Percentiles rank a stretch among this genome's conserved stretches.
phyloP scores from a whole-genome alignment of 2,113 vertebrate genomes.

The Ictidomys tridecemlineatus region DNA sequence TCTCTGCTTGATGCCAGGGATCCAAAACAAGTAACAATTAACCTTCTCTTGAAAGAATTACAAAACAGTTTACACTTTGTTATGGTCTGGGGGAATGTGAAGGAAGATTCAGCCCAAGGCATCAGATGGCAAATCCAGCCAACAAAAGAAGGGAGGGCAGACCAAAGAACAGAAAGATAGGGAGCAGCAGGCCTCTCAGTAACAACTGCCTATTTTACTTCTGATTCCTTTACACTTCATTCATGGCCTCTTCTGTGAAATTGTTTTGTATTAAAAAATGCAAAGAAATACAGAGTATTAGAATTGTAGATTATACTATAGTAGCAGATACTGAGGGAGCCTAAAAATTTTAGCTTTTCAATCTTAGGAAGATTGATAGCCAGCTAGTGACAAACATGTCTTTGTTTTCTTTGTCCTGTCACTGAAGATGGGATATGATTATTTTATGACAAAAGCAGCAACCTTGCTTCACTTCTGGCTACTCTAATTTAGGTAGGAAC shows the following conservation, averaged over 20 bases:
- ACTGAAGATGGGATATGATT: constrained; percentile 27
- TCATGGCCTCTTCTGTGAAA: background rate
- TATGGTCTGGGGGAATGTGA: background rate
- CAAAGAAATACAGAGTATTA: background rate
- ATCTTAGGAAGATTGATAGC: background rate
- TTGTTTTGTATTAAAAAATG: background rate
- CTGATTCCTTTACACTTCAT: background rate
- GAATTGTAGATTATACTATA: background rate
- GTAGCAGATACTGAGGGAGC: background rate
- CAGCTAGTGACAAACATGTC: background rate
- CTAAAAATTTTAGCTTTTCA: background rate
- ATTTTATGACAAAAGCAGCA: constrained; percentile 42
- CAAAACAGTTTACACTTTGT: fast-evolving
- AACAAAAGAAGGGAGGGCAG: background rate
- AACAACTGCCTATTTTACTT: background rate
- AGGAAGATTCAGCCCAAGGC: background rate
- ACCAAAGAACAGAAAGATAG: background rate
- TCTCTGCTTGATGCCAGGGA: background rate
- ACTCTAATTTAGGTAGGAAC: constrained; percentile 31
- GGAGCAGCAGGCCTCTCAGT: background rate
- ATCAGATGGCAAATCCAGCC: background rate
- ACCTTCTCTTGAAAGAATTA: background rate
- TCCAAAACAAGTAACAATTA: background rate
- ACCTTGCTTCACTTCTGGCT: background rate
- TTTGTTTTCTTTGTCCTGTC: background rate